A percentile compares a stretch with the other conserved stretches of the same genome.
Evolutionary conservation across 2,888 invertebrate genomes (phyloP).

Genomic region (Ophion slaviceki): DNA sequence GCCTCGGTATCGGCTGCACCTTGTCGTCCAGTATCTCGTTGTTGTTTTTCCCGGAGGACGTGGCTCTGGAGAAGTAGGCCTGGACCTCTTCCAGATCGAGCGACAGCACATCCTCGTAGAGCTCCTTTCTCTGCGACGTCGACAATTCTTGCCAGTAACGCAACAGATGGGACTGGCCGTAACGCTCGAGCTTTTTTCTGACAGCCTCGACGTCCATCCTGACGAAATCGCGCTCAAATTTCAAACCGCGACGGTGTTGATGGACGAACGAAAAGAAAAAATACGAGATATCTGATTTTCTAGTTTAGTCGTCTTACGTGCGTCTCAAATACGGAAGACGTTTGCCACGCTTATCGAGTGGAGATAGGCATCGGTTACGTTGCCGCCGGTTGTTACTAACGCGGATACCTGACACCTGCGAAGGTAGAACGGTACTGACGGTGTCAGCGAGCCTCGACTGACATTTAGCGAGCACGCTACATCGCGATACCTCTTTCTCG

Average conservation of each 20-base stretch:
- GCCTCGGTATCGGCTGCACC: conserved; percentile 93
- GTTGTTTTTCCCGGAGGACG: conserved; percentile 86
- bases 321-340: not conserved
- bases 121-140: conserved; percentile 86
- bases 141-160: conserved; percentile 91
- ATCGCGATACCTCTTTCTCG: conserved; percentile 52
- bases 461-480: conserved; percentile 61
- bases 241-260: not conserved
- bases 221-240: not conserved
- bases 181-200: conserved; percentile 77
- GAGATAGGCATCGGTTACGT: conserved; percentile 21
- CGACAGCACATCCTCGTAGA: conserved; percentile 87
- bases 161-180: conserved; percentile 92
- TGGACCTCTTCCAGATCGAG: conserved; percentile 90
- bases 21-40: conserved; percentile 91
- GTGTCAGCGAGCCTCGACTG: conserved; percentile 59
- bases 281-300: not conserved
- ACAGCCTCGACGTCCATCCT: conserved; percentile 66
- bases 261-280: conserved; percentile 1
- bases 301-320: not conserved
- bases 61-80: conserved; percentile 88
- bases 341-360: conserved; percentile 20
- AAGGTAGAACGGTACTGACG: conserved; percentile 60
- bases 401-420: conserved; percentile 50
- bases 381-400: conserved; percentile 33